phyloP scores from a whole-genome alignment of 1,140 invertebrate species.

The Eurytemora carolleeae region DNA sequence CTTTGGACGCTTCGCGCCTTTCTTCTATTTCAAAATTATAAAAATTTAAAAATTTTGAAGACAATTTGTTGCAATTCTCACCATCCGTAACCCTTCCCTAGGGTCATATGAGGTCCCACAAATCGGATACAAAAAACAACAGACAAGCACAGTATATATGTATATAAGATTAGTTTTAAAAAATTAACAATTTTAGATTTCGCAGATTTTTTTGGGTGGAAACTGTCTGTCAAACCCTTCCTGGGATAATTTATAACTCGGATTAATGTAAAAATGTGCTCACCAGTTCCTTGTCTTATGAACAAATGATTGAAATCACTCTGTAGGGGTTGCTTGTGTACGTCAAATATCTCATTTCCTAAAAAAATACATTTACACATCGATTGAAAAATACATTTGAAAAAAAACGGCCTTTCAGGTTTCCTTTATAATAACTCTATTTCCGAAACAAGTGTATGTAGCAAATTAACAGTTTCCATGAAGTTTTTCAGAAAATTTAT shows the following conservation, averaged over 20 bases:
- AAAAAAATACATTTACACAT: too few relatives aligned
- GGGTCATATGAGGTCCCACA: background rate
- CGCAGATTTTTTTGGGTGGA: background rate
- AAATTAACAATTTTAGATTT: too few relatives aligned
- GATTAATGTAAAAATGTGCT: background rate
- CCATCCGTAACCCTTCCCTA: background rate
- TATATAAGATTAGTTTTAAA: background rate
- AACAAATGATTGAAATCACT: slow-evolving; percentile 86
- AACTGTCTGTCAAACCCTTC: too few relatives aligned
- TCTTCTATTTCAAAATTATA: too few relatives aligned
- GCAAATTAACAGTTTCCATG: too few relatives aligned
- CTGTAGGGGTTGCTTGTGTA: slow-evolving; percentile 74
- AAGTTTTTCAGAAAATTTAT: too few relatives aligned
- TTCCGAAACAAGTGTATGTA: too few relatives aligned
- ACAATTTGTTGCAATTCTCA: background rate
- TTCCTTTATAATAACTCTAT: too few relatives aligned
- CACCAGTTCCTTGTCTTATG: slow-evolving; percentile 87
- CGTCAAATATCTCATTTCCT: slow-evolving; percentile 95
- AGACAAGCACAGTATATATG: background rate
- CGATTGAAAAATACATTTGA: too few relatives aligned
- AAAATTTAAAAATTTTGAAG: too few relatives aligned
- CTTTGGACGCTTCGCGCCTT: background rate
- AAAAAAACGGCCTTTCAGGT: too few relatives aligned
- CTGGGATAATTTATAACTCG: too few relatives aligned
- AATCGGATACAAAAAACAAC: background rate